Evolutionary conservation across 2,888 invertebrate genomes (phyloP).

Genomic region (Parnassius glacialis): DNA sequence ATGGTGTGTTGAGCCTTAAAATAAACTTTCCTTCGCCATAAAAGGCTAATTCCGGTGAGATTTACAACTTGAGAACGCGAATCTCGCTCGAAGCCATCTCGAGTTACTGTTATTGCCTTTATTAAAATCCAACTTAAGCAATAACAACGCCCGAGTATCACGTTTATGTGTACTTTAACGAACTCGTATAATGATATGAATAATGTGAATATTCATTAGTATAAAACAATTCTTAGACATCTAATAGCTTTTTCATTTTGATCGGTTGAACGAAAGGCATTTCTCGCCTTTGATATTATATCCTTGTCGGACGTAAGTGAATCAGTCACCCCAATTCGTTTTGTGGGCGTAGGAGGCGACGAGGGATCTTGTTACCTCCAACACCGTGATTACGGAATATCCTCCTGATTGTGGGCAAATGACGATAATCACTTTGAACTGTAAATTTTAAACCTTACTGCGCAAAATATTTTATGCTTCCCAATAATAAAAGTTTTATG

Average conservation of each 20-base stretch:
- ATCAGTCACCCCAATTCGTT: no score
- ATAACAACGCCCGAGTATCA: constrained; percentile 23
- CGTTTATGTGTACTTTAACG: constrained; percentile 23
- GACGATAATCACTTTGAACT: no score
- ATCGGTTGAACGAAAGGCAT: neutral
- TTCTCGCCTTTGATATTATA: no score
- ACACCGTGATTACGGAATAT: no score
- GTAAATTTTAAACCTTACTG: no score
- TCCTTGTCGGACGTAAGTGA: no score
- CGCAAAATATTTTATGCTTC: no score
- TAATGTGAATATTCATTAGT: constrained; percentile 21
- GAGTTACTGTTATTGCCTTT: constrained; percentile 27
- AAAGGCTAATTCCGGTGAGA: constrained; percentile 25
- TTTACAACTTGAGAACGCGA: constrained; percentile 25
- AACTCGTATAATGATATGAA: constrained; percentile 21
- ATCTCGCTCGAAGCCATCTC: constrained; percentile 25
- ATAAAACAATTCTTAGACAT: constrained; percentile 16
- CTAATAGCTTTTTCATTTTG: constrained; percentile 7
- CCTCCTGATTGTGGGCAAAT: no score
- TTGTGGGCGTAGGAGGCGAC: no score
- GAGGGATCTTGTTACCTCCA: no score
- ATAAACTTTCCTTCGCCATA: constrained; percentile 19
- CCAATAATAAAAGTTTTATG: no score
- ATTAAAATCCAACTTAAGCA: constrained; percentile 28
- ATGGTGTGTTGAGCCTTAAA: constrained; percentile 21